Evolutionary conservation across 2,113 vertebrate genomes (phyloP).

Genomic region (Triplophysa siluroides): DNA sequence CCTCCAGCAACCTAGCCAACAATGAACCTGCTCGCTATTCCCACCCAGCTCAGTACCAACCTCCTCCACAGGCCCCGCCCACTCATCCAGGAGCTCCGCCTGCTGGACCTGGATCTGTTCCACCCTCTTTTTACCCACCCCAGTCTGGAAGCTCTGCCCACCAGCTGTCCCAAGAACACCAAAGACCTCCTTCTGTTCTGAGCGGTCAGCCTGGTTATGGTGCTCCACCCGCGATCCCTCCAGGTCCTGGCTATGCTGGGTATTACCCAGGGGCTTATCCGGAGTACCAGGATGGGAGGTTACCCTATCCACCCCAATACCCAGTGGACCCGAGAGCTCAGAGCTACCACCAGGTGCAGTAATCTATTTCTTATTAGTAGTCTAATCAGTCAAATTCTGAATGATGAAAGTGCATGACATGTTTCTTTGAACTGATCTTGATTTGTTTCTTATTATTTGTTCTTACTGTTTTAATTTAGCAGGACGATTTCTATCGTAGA

Average conservation of each 20-base stretch:
- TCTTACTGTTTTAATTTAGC: conserved; percentile 3
- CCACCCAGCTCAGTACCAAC: conserved; percentile 57
- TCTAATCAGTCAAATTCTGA: neutral
- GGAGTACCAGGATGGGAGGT: conserved; percentile 74
- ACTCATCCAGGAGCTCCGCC: conserved; percentile 42
- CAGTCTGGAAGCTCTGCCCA: conserved; percentile 59
- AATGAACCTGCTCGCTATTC: conserved; percentile 37
- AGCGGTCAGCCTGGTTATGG: conserved; percentile 77
- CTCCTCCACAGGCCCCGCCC: conserved; percentile 42
- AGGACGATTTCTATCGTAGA: conserved; percentile 80
- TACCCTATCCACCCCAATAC: conserved; percentile 75
- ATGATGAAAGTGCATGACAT: neutral
- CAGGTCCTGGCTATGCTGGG: conserved; percentile 65
- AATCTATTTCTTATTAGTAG: too few relatives aligned
- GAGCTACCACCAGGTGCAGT: conserved; percentile 85
- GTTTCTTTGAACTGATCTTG: neutral
- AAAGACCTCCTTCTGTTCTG: conserved; percentile 74
- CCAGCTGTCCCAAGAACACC: conserved; percentile 67
- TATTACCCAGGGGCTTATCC: conserved; percentile 76
- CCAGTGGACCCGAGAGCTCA: conserved; percentile 80
- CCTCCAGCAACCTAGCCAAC: conserved; percentile 23
- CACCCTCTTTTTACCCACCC: conserved; percentile 51
- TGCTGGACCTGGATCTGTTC: conserved; percentile 34
- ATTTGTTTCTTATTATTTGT: neutral
- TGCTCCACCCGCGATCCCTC: conserved; percentile 57